These are phyloP conservation scores for Centrocercus urophasianus DNA, from an alignment of 2,113 vertebrate species.

Conservation along the genomic window DNA sequence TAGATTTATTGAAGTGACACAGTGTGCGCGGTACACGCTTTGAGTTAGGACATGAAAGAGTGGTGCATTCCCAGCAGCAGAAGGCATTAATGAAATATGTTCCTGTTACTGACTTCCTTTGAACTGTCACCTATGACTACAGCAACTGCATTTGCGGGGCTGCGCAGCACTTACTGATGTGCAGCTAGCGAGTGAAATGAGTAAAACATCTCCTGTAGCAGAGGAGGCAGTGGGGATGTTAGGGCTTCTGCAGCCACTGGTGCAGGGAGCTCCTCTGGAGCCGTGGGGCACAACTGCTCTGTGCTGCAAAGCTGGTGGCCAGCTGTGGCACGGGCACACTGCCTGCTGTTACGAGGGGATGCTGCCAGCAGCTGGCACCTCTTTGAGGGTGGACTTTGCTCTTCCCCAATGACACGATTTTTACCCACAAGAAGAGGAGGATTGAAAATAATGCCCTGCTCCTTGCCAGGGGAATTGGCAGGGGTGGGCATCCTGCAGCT, in stretches of 20 bases:
- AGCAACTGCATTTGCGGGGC: neutral
- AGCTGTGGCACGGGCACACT: neutral
- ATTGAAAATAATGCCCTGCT: neutral
- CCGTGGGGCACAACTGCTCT: neutral
- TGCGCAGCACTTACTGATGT: neutral
- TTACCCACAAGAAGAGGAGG: neutral
- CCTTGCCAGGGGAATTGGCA: neutral
- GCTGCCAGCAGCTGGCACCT: neutral
- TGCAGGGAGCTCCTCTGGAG: neutral
- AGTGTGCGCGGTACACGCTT: neutral
- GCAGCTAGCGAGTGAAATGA: neutral
- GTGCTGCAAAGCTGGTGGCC: neutral
- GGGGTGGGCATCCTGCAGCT: accelerated
- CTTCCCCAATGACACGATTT: neutral
- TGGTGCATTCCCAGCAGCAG: neutral
- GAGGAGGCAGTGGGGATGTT: neutral
- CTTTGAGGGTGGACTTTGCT: neutral
- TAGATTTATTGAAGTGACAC: neutral
- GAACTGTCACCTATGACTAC: conserved; percentile 18
- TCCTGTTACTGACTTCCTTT: neutral
- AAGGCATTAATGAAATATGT: conserved; percentile 20
- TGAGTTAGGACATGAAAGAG: neutral
- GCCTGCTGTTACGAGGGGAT: neutral
- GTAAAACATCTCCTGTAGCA: neutral
- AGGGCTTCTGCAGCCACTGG: accelerated